These are phyloP conservation scores for Notoglanidium macrostoma DNA, from an alignment of 2,797 vertebrate genomes.

Conservation along the genomic window DNA sequence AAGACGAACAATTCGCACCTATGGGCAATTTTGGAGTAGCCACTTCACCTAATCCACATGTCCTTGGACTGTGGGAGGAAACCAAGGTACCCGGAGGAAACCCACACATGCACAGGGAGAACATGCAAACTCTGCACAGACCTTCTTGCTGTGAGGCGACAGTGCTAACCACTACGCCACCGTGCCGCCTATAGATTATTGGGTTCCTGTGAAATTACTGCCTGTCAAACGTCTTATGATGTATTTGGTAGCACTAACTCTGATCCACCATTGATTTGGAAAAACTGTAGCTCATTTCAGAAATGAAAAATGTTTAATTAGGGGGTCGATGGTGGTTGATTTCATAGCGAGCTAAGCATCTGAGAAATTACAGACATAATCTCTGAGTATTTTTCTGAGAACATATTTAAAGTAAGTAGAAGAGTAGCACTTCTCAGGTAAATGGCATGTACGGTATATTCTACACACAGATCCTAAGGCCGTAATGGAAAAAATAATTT, in stretches of 20 bases:
- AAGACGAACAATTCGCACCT: no score
- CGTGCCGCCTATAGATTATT: not conserved
- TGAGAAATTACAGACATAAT: not conserved
- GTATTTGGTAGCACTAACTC: not conserved
- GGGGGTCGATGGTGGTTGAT: not conserved
- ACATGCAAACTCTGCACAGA: no score
- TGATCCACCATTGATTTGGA: not conserved
- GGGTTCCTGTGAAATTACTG: constrained; percentile 1
- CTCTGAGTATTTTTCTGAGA: not conserved
- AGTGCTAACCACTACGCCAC: no score
- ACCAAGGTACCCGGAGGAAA: no score
- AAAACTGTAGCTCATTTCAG: constrained; percentile 18
- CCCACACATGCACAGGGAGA: no score
- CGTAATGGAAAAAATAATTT: not conserved
- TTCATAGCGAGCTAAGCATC: constrained; percentile 5
- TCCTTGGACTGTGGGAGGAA: no score
- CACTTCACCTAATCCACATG: no score
- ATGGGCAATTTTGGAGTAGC: no score
- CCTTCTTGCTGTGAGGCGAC: no score
- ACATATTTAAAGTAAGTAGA: not conserved
- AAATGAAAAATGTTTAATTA: constrained; percentile 29
- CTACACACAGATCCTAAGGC: not conserved
- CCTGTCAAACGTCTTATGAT: not conserved
- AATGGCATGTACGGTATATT: not conserved
- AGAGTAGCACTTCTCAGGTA: not conserved